These are phyloP conservation scores for Ciconia stormi DNA, from an alignment of 2,113 vertebrate genomes.

Conservation along the genomic window DNA sequence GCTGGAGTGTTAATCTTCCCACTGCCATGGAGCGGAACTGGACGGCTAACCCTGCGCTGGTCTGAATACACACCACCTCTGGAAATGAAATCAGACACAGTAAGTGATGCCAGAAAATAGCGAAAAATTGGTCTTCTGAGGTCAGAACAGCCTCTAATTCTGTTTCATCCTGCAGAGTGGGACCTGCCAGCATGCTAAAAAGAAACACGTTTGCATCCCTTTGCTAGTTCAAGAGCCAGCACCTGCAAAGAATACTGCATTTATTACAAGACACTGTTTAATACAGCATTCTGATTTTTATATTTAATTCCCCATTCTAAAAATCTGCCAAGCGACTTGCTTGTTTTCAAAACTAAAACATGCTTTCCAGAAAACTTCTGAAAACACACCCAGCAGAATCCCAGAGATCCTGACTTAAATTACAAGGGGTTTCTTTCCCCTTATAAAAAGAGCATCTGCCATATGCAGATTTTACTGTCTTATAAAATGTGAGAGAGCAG, in stretches of 20 bases:
- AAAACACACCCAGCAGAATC: constrained; percentile 28
- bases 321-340: not conserved
- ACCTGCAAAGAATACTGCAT: constrained; percentile 1
- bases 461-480: constrained; percentile 32
- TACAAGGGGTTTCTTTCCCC: not conserved
- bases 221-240: not conserved
- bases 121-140: not conserved
- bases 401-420: constrained; percentile 28
- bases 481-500: constrained; percentile 11
- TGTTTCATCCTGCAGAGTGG: not conserved
- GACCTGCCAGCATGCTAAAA: not conserved
- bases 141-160: not conserved
- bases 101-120: not conserved
- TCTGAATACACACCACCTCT: not conserved
- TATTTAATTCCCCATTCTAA: constrained; percentile 17
- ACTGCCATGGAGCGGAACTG: accelerated
- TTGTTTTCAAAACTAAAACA: constrained; percentile 12
- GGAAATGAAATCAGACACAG: constrained; percentile 3
- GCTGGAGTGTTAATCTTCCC: not conserved
- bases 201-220: not conserved
- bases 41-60: not conserved
- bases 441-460: constrained; percentile 47
- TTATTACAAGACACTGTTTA: not conserved
- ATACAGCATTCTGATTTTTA: not conserved
- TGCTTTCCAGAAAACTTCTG: constrained; percentile 23